These are phyloP conservation scores for Canis aureus DNA, from an alignment of 2,113 vertebrate genomes.

Conservation along the genomic window DNA sequence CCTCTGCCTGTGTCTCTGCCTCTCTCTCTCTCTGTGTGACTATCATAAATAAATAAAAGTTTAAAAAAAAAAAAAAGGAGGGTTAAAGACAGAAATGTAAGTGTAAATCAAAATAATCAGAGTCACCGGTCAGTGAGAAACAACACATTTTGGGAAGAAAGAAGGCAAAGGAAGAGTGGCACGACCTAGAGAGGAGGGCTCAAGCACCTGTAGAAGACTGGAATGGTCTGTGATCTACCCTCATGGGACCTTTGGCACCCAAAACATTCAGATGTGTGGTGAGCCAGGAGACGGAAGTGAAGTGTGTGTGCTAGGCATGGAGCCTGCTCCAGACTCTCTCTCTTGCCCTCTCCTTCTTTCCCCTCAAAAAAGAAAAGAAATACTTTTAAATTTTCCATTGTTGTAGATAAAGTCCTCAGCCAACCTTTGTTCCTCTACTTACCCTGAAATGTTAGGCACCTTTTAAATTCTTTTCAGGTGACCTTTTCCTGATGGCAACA, in stretches of 20 bases:
- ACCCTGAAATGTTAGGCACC: neutral
- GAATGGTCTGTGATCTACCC: neutral
- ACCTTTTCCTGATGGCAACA: neutral
- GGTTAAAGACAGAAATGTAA: neutral
- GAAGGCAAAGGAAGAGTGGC: neutral
- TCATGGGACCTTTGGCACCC: neutral
- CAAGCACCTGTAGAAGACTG: neutral
- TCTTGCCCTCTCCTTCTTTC: neutral
- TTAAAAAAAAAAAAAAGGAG: neutral
- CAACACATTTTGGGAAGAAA: neutral
- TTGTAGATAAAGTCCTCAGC: neutral
- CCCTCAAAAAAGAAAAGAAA: neutral
- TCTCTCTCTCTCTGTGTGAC: no score
- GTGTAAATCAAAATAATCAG: neutral
- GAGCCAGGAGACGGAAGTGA: neutral
- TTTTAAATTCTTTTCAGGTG: neutral
- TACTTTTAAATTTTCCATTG: neutral
- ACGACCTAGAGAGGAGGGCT: neutral
- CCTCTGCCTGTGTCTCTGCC: no score
- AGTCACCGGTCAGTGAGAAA: neutral
- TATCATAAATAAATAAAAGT: no score
- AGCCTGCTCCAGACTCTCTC: neutral
- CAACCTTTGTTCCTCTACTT: neutral
- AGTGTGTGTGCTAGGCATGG: neutral
- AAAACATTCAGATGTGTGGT: rapidly evolving